These are phyloP conservation scores for Galemys pyrenaicus DNA, from an alignment of 2,113 vertebrate genomes.

Conservation along the genomic window DNA sequence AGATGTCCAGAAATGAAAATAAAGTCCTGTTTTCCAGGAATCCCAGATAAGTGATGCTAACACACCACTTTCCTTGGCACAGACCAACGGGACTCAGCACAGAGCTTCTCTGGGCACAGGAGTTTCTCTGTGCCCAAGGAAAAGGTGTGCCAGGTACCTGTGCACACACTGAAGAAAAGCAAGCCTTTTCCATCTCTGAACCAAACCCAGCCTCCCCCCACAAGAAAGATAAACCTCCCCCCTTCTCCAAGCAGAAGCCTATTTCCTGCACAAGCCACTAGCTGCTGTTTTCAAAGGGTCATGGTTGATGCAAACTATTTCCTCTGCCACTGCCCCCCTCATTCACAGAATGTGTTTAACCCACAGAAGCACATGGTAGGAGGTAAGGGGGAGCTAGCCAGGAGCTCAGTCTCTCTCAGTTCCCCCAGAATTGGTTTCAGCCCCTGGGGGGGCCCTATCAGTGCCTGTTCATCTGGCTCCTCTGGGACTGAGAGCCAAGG, in stretches of 20 bases:
- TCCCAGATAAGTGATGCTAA: neutral
- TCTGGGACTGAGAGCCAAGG: neutral
- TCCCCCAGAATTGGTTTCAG: neutral
- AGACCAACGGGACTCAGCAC: conserved; percentile 3
- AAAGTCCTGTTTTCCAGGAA: conserved; percentile 71
- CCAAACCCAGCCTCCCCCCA: accelerated
- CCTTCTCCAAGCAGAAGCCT: neutral
- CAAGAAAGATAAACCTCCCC: accelerated
- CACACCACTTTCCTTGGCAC: conserved; percentile 63
- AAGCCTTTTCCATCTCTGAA: neutral
- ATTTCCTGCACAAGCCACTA: neutral
- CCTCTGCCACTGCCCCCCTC: accelerated
- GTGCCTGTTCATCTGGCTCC: neutral
- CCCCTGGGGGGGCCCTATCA: neutral
- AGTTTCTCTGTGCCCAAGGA: accelerated
- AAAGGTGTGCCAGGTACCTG: neutral
- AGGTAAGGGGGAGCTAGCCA: neutral
- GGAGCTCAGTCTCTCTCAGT: neutral
- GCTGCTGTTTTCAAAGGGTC: neutral
- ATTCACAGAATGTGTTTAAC: neutral
- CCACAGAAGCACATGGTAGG: accelerated
- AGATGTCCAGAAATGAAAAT: conserved; percentile 75
- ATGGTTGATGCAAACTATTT: neutral
- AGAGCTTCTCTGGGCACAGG: neutral
- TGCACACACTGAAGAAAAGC: neutral